Percentiles rank a stretch among this genome's conserved stretches.
These are phyloP conservation scores for Puffinus mauretanicus DNA, from an alignment of 2,113 vertebrate genomes.

Conservation along the genomic window DNA sequence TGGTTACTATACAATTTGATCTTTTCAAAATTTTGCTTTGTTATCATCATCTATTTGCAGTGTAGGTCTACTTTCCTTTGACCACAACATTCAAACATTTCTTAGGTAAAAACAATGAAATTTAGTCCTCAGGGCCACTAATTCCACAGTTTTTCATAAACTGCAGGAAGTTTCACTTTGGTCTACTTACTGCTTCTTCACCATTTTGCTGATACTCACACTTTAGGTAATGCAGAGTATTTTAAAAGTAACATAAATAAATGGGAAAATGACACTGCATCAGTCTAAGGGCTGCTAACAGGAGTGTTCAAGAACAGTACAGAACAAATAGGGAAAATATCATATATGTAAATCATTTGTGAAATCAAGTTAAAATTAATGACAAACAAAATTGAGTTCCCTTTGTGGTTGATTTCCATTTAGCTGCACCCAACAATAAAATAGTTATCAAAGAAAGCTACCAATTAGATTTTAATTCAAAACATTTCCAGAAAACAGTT, in stretches of 20 bases:
- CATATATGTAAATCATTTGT: conserved; percentile 61
- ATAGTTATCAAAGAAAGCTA: conserved; percentile 73
- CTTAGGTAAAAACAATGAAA: neutral
- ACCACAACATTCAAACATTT: neutral
- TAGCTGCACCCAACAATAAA: conserved; percentile 70
- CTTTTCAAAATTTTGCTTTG: neutral
- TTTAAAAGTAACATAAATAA: conserved; percentile 23
- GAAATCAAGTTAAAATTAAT: conserved; percentile 66
- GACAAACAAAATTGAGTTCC: conserved; percentile 69
- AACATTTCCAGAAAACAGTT: conserved; percentile 68
- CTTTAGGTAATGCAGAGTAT: neutral
- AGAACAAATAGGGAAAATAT: conserved; percentile 38
- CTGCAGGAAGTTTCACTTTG: neutral
- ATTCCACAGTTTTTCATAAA: neutral
- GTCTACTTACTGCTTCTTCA: neutral
- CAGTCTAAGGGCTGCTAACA: conserved; percentile 11
- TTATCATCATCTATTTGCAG: neutral
- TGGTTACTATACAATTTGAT: neutral
- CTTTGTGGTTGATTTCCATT: conserved; percentile 71
- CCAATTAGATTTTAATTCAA: conserved; percentile 75
- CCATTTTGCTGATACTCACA: neutral
- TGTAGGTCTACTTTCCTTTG: neutral
- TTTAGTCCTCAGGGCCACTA: neutral
- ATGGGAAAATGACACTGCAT: neutral
- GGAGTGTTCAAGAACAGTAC: neutral